These are phyloP conservation scores for Lepidurus apus DNA, from an alignment of 1,140 invertebrate species.

Conservation along the genomic window DNA sequence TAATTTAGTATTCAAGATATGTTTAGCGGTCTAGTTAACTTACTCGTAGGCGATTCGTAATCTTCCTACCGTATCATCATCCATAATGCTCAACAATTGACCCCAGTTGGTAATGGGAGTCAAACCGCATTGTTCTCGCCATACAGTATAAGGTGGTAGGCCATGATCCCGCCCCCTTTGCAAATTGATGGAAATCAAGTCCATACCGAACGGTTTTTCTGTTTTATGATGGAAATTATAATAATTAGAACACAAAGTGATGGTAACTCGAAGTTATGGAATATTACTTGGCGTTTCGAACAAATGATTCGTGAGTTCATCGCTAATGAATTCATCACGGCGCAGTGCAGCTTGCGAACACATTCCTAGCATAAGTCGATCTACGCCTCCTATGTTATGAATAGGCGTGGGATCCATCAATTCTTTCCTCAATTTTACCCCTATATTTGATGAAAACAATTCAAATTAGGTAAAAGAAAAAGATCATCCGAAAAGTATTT, in stretches of 20 bases:
- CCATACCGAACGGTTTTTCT: constrained; percentile 46
- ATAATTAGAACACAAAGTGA: constrained; percentile 25
- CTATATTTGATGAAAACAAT: constrained; percentile 46
- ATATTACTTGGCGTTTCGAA: constrained; percentile 63
- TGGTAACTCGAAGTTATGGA: neutral
- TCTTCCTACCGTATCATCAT: constrained; percentile 49
- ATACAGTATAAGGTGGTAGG: constrained; percentile 71
- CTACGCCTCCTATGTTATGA: constrained; percentile 64
- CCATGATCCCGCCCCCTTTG: constrained; percentile 79
- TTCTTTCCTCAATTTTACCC: constrained; percentile 71
- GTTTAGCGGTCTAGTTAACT: constrained; percentile 35
- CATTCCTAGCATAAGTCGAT: constrained; percentile 67
- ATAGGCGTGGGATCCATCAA: constrained; percentile 54
- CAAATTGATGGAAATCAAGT: constrained; percentile 55
- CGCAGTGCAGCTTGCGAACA: constrained; percentile 68
- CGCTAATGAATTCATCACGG: constrained; percentile 73
- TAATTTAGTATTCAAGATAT: constrained; percentile 39
- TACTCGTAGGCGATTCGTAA: constrained; percentile 45
- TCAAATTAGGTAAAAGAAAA: neutral
- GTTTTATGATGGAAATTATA: constrained; percentile 20
- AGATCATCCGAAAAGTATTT: constrained; percentile 8
- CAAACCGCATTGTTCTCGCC: constrained; percentile 73
- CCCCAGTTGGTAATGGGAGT: constrained; percentile 63
- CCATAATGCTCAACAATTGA: constrained; percentile 67
- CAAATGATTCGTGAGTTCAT: constrained; percentile 77